Evolutionary conservation across 2,797 vertebrate species (phyloP).

Genomic region (Melanotaenia maccullochi): DNA sequence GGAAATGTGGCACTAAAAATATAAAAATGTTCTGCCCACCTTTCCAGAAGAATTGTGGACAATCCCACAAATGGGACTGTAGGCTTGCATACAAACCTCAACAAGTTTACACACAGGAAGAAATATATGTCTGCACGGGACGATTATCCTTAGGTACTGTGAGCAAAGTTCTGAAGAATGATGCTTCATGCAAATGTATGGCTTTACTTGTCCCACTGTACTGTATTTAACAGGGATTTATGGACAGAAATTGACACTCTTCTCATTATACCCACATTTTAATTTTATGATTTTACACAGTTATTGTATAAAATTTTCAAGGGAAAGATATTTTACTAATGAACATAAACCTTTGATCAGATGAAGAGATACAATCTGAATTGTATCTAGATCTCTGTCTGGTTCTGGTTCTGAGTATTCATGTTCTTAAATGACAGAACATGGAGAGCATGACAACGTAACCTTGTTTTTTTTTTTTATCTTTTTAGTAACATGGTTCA

Average conservation of each 20-base stretch:
- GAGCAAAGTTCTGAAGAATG: background rate
- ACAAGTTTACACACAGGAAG: background rate
- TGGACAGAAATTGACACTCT: background rate
- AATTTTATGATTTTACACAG: background rate
- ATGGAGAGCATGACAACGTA: background rate
- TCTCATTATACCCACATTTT: background rate
- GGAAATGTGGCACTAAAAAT: constrained; percentile 58
- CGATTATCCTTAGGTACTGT: background rate
- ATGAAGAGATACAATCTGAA: constrained; percentile 1
- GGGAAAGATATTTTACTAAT: constrained; percentile 1
- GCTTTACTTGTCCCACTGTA: background rate
- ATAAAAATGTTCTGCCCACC: constrained; percentile 36
- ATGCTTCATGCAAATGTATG: background rate
- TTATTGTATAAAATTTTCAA: background rate
- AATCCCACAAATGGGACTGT: background rate
- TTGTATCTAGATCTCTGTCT: constrained; percentile 13
- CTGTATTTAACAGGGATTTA: background rate
- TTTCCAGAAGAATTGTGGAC: constrained; percentile 31
- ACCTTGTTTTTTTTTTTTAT: background rate
- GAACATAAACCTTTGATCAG: constrained; percentile 19
- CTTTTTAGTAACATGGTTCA: constrained; percentile 1
- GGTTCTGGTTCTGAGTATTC: background rate
- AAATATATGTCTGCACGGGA: background rate
- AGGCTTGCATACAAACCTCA: background rate
- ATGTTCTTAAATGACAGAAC: background rate